A percentile compares a stretch with the other conserved stretches of the same genome.
These are phyloP conservation scores for Enteromius anoplus DNA, from an alignment of 2,797 vertebrate species.

Conservation along the genomic window DNA sequence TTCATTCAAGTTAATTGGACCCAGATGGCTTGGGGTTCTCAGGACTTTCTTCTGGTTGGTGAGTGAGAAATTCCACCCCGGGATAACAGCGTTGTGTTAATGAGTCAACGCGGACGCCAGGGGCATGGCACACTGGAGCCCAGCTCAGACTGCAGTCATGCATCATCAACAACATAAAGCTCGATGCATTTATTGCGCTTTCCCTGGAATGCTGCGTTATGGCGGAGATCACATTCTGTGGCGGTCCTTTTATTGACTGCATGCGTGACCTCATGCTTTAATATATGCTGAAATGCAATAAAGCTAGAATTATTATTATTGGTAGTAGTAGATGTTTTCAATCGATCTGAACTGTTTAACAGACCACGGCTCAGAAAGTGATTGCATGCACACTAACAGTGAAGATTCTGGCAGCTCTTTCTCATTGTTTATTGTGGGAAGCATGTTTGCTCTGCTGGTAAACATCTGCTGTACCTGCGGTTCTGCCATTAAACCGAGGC, in stretches of 20 bases:
- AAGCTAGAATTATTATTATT: slow-evolving; percentile 25
- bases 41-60: slow-evolving; percentile 64
- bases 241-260: background rate
- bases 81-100: slow-evolving; percentile 61
- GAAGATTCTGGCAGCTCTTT: background rate
- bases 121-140: slow-evolving; percentile 9
- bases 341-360: slow-evolving; percentile 70
- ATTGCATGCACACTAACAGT: background rate
- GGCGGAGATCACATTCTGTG: background rate
- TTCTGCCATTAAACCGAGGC: background rate
- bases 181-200: background rate
- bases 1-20: slow-evolving; percentile 83
- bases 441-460: background rate
- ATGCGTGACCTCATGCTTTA: background rate
- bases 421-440: background rate
- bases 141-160: background rate
- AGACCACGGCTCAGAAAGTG: slow-evolving; percentile 65
- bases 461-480: background rate
- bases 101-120: slow-evolving; percentile 50
- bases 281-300: background rate
- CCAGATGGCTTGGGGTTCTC: slow-evolving; percentile 80
- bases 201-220: background rate
- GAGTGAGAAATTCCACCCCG: slow-evolving; percentile 65
- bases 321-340: slow-evolving; percentile 53
- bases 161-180: background rate